Percentiles rank a stretch among this genome's conserved stretches.
These are phyloP conservation scores for Mus pahari DNA, from an alignment of 2,113 vertebrate genomes.

Conservation along the genomic window DNA sequence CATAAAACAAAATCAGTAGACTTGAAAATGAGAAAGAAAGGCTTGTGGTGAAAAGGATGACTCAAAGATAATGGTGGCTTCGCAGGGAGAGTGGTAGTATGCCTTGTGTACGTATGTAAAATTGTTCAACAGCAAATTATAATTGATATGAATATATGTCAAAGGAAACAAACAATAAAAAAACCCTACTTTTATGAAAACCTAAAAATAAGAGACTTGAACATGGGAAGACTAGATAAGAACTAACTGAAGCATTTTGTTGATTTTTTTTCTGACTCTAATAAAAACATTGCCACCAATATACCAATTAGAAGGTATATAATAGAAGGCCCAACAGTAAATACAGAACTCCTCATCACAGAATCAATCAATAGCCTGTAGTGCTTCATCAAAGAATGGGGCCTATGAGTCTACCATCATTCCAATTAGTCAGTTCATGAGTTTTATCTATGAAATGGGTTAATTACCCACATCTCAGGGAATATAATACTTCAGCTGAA, in stretches of 20 bases:
- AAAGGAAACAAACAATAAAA: neutral
- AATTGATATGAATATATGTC: neutral
- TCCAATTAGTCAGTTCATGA: neutral
- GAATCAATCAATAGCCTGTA: neutral
- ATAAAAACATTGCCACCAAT: neutral
- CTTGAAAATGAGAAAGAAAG: neutral
- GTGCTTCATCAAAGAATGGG: no score
- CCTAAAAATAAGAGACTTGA: neutral
- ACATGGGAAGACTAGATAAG: rapidly evolving
- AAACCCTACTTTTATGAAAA: neutral
- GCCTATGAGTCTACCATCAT: neutral
- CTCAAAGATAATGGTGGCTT: no score
- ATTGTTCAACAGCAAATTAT: neutral
- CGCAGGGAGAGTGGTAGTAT: neutral
- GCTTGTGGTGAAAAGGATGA: neutral
- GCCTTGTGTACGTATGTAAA: neutral
- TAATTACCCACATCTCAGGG: neutral
- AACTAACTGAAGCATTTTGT: neutral
- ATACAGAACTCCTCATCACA: neutral
- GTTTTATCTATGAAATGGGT: neutral
- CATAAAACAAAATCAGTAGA: neutral
- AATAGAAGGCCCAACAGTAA: neutral
- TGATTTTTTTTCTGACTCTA: neutral
- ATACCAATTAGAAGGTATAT: neutral
- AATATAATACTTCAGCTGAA: neutral